Percentiles rank a stretch among this genome's conserved stretches.
Conservation (phyloP, 2,888 invertebrate species). For the Tetanocera ferruginea region DNA sequence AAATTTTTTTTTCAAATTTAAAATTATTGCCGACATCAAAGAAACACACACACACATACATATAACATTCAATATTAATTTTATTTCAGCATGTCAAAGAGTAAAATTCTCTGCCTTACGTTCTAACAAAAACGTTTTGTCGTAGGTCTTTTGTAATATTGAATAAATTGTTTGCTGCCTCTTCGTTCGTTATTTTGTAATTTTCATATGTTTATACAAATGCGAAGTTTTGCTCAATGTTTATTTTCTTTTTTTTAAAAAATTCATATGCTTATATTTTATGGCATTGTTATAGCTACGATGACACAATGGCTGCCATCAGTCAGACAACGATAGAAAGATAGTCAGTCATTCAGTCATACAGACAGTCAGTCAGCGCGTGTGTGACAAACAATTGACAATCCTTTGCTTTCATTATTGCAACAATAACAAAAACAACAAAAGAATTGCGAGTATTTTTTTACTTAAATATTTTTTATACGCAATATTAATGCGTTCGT, state of each 20-base stretch:
- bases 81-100: too few relatives aligned
- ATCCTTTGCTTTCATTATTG: slow-evolving; percentile 2
- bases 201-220: slow-evolving; percentile 1
- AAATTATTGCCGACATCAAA: not conserved
- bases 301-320: not conserved
- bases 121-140: not conserved
- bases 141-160: slow-evolving; percentile 1
- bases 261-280: too few relatives aligned
- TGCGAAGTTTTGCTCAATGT: not conserved
- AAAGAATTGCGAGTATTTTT: too few relatives aligned
- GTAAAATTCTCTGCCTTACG: not conserved
- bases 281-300: not conserved
- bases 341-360: not conserved
- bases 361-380: not conserved
- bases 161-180: not conserved
- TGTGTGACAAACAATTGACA: not conserved
- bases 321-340: not conserved
- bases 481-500: too few relatives aligned
- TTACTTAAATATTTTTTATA: too few relatives aligned
- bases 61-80: too few relatives aligned
- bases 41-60: not conserved
- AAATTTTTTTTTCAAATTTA: too few relatives aligned
- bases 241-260: not conserved
- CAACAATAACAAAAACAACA: not conserved
- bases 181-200: not conserved